Conservation (phyloP, 2,888 invertebrate species). For the Lithosia quadra region DNA sequence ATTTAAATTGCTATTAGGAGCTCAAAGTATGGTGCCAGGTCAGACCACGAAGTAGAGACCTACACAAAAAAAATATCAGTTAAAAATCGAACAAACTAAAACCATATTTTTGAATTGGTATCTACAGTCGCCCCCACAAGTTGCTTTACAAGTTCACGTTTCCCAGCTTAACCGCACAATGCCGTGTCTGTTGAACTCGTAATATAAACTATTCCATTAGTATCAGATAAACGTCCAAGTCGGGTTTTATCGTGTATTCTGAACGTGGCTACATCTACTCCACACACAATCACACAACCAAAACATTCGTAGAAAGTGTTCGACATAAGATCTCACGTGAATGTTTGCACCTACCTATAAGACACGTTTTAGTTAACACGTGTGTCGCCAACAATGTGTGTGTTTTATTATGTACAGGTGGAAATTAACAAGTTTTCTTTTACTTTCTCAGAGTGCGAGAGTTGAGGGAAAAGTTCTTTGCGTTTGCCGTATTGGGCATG, state of each 20-base stretch:
- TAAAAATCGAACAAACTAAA: background rate
- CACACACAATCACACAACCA: slow-evolving; percentile 22
- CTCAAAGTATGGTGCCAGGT: no score
- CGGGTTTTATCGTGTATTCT: slow-evolving; percentile 3
- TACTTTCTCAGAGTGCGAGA: slow-evolving; percentile 55
- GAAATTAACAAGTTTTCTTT: slow-evolving; percentile 55
- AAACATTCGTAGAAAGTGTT: slow-evolving; percentile 54
- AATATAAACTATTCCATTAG: background rate
- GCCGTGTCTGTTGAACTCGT: background rate
- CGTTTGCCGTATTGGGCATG: background rate
- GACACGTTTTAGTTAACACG: slow-evolving; percentile 39
- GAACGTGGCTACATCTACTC: slow-evolving; percentile 25
- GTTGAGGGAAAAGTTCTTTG: slow-evolving; percentile 34
- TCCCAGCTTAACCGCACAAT: no score
- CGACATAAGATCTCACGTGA: slow-evolving; percentile 43
- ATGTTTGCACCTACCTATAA: slow-evolving; percentile 53
- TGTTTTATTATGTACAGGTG: slow-evolving; percentile 50
- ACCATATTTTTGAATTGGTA: background rate
- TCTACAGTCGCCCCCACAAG: background rate
- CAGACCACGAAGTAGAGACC: no score
- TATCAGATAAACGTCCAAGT: background rate
- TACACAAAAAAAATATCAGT: background rate
- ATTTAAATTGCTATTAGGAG: no score
- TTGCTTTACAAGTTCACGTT: no score
- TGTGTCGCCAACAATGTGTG: slow-evolving; percentile 17